Conservation (phyloP, 2,888 invertebrate species). For the Entomobrya multifasciata region DNA sequence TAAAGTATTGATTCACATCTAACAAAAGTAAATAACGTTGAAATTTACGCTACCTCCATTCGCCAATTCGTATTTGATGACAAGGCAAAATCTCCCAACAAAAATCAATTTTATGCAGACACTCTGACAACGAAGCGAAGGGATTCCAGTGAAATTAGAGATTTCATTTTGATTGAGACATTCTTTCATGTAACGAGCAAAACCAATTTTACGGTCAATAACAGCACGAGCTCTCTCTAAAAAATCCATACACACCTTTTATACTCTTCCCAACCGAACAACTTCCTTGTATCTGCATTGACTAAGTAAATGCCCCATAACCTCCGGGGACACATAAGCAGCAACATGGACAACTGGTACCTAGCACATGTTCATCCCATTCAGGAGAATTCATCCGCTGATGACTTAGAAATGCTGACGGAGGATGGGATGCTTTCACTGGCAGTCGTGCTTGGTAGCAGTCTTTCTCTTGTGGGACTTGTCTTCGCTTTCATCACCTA, state of each 20-base stretch:
- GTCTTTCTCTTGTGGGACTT: slow-evolving; percentile 86
- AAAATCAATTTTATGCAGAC: too few species aligned
- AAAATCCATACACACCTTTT: neutral
- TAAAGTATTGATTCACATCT: too few species aligned
- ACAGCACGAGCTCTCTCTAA: too few species aligned
- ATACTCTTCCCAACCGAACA: neutral
- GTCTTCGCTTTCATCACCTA: slow-evolving; percentile 88
- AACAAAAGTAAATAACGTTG: too few species aligned
- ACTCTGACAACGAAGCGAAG: too few species aligned
- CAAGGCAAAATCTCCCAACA: too few species aligned
- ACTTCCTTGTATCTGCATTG: slow-evolving; percentile 33
- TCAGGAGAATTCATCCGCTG: slow-evolving; percentile 75
- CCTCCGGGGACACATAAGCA: slow-evolving; percentile 61
- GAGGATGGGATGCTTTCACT: slow-evolving; percentile 86
- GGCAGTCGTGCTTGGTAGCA: slow-evolving; percentile 86
- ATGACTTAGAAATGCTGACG: slow-evolving; percentile 80
- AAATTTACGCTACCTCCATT: too few species aligned
- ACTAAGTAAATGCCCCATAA: slow-evolving; percentile 49
- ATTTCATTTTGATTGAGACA: too few species aligned
- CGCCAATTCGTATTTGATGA: too few species aligned
- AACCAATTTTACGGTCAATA: too few species aligned
- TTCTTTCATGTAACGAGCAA: too few species aligned
- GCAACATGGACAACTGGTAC: slow-evolving; percentile 83
- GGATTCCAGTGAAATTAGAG: too few species aligned
- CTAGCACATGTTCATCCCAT: slow-evolving; percentile 82